Conservation (phyloP, 2,113 vertebrate genomes). For the Chaetodon auriga region DNA sequence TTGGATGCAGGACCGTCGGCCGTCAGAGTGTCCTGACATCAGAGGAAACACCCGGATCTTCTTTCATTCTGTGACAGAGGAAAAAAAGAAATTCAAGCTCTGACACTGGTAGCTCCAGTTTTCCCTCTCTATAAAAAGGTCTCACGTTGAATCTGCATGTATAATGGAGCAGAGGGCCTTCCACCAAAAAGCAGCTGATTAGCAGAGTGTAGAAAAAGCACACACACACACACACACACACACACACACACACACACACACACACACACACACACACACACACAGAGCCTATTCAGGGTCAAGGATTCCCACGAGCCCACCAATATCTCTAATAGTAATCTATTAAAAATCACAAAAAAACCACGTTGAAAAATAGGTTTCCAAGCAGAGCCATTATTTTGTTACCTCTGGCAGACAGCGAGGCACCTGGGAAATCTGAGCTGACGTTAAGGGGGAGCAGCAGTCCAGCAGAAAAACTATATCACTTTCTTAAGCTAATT, state of each 20-base stretch:
- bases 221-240: slow-evolving; percentile 33
- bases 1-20: not conserved
- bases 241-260: slow-evolving; percentile 41
- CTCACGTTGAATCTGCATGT: slow-evolving; percentile 11
- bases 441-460: slow-evolving; percentile 68
- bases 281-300: slow-evolving; percentile 58
- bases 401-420: slow-evolving; percentile 83
- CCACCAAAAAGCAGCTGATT: slow-evolving; percentile 33
- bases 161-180: slow-evolving; percentile 39
- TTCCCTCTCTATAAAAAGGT: not conserved
- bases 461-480: slow-evolving; percentile 62
- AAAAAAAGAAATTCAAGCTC: not conserved
- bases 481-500: slow-evolving; percentile 83
- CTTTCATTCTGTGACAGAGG: not conserved
- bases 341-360: slow-evolving; percentile 75
- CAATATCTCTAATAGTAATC: slow-evolving; percentile 76
- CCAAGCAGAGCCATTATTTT: slow-evolving; percentile 75
- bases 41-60: not conserved
- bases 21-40: not conserved
- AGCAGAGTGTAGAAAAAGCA: not conserved
- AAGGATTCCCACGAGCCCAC: slow-evolving; percentile 52
- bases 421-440: slow-evolving; percentile 86
- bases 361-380: slow-evolving; percentile 63
- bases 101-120: not conserved
- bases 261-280: slow-evolving; percentile 28